Evolutionary conservation across 2,888 invertebrate species (phyloP), one percentile per base, ranked within the genome.

Genomic region (Sylvicola cinctus): DNA sequence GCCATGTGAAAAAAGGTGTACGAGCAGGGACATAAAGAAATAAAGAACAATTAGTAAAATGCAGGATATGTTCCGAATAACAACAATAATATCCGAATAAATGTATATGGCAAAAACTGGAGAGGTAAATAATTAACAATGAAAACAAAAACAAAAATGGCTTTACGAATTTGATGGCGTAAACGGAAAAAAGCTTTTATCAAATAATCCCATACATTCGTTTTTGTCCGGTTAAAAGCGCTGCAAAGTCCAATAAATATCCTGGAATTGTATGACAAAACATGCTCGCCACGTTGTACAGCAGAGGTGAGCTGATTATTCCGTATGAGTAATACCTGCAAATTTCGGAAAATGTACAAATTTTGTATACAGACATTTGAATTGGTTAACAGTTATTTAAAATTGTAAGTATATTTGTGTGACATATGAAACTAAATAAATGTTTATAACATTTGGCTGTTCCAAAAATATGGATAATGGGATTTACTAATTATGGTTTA

Each of bases 191-290:
- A 15, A 23, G 14, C 14, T 5, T 30, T 12, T 30, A 11, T 15
- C 15, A 30, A 15, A 15, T 28, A 28, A 16, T 16, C n/a, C 14
- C 54, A 54, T 52, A 58, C 58, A 55, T 58, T 48, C 51, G 52
- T 46, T 55, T 55, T 44, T 54, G 55, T 48, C 59, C 57, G 36
- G 51, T 52, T 42, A 46, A 48, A 46, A 52, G 45, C 42, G 58
- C 58, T 50, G 55, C 49, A 48, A 55, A 50, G 51, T 58, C 58
- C 47, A 58, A 52, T 41, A 56, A 49, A 50, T 54, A 56, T 47
- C 54, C 58, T 33, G 59, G 59, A 40, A 59, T 50, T 44, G 52
- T 51, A 49, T 58, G 58, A 41, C 55, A 49, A 42, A 55, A 45
- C 46, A 59, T 52, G 45, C 52, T 49, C 45, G 52, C 47, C 43